A percentile compares a stretch with the other conserved stretches of the same genome.
Conservation (phyloP, 2,888 invertebrate genomes). For the Amblyjoppa fuscipennis region DNA sequence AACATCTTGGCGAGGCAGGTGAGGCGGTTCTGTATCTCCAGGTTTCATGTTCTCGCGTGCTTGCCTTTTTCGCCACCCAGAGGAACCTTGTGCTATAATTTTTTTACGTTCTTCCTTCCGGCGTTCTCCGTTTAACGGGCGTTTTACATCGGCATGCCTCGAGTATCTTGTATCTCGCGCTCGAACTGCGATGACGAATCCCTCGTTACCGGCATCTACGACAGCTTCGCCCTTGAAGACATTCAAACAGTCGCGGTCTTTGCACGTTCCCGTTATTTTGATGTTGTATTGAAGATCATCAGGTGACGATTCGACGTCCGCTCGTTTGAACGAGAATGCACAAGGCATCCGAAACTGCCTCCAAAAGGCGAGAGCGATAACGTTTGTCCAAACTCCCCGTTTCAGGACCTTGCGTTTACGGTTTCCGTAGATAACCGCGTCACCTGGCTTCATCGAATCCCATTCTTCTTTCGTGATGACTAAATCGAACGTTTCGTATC, state of each 20-base stretch:
- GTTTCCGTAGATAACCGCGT: too few relatives aligned
- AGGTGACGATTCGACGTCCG: slow-evolving; percentile 29
- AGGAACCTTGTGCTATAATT: slow-evolving; percentile 50
- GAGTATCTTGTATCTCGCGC: slow-evolving; percentile 37
- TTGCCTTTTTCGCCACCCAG: slow-evolving; percentile 47
- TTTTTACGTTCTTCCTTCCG: slow-evolving; percentile 42
- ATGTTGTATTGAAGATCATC: slow-evolving; percentile 8
- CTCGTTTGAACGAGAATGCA: slow-evolving; percentile 51
- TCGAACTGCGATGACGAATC: slow-evolving; percentile 30
- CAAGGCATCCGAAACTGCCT: slow-evolving; percentile 35
- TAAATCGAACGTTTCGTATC: too few relatives aligned
- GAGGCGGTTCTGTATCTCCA: slow-evolving; percentile 60
- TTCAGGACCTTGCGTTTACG: background rate
- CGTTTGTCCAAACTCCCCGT: slow-evolving; percentile 49
- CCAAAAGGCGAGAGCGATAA: slow-evolving; percentile 46
- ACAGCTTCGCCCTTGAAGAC: slow-evolving; percentile 18
- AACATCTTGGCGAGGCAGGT: slow-evolving; percentile 29
- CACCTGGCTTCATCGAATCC: too few relatives aligned
- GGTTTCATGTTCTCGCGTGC: slow-evolving; percentile 51
- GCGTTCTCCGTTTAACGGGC: slow-evolving; percentile 57
- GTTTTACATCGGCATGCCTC: slow-evolving; percentile 53
- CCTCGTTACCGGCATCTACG: slow-evolving; percentile 3
- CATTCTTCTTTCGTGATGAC: too few relatives aligned
- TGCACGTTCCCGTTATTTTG: slow-evolving; percentile 41
- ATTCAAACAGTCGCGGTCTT: slow-evolving; percentile 38